Percentiles rank a stretch among this genome's conserved stretches.
Evolutionary conservation across 2,888 invertebrate genomes (phyloP).

Genomic region (Tryphoninae sp.): DNA sequence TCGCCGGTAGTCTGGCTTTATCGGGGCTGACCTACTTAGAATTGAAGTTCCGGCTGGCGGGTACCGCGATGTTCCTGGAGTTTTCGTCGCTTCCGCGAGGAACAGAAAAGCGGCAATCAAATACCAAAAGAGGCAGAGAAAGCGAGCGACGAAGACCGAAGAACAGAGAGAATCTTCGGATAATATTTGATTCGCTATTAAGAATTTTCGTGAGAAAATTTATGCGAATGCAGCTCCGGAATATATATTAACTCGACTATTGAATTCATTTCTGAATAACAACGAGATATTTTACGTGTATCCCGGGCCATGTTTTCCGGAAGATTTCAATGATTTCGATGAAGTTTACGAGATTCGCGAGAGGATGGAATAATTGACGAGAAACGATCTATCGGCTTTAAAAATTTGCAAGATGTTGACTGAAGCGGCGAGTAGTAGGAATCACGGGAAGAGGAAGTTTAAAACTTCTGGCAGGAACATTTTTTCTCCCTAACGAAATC

Average conservation of each 20-base stretch:
- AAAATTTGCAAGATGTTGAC: no score
- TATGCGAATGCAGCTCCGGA: slow-evolving; percentile 11
- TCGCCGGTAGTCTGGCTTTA: slow-evolving; percentile 60
- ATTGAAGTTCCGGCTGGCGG: slow-evolving; percentile 60
- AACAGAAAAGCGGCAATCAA: slow-evolving; percentile 52
- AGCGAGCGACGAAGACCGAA: slow-evolving; percentile 11
- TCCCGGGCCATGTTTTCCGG: not conserved
- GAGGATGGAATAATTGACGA: not conserved
- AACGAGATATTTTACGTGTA: not conserved
- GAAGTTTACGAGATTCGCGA: not conserved
- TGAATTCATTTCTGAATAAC: slow-evolving; percentile 9
- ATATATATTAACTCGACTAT: slow-evolving; percentile 19
- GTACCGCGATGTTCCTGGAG: slow-evolving; percentile 42
- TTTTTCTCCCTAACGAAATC: no score
- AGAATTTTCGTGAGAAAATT: slow-evolving; percentile 57
- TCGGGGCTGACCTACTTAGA: slow-evolving; percentile 63
- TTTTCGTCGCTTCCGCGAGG: slow-evolving; percentile 60
- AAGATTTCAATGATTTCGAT: not conserved
- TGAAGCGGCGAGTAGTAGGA: no score
- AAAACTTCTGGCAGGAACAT: no score
- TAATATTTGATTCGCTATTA: slow-evolving; percentile 56
- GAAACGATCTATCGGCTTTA: not conserved
- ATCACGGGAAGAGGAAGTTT: no score
- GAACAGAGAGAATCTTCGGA: slow-evolving; percentile 49
- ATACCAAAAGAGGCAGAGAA: not conserved